Evolutionary conservation across 2,113 vertebrate species (phyloP).

Genomic region (Silurus glanis): DNA sequence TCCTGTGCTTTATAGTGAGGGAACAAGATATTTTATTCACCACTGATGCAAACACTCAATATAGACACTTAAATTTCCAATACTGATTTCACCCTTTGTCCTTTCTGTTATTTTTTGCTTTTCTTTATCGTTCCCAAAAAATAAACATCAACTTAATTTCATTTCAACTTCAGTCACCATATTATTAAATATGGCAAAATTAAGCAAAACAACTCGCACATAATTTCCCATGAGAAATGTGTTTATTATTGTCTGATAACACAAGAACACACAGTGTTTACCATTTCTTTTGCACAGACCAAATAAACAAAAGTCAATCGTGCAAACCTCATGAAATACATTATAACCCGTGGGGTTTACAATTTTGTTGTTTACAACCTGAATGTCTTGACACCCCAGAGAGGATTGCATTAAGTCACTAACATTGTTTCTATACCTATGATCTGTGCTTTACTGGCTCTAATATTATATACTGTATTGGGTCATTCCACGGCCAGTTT

Average conservation of each 20-base stretch:
- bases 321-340: slow-evolving; percentile 76
- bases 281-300: slow-evolving; percentile 76
- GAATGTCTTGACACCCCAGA: slow-evolving; percentile 74
- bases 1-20: not conserved
- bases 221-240: not conserved
- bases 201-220: not conserved
- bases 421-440: slow-evolving; percentile 56
- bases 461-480: not conserved
- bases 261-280: slow-evolving; percentile 78
- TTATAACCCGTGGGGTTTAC: slow-evolving; percentile 79
- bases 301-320: slow-evolving; percentile 74
- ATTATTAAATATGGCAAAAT: not conserved
- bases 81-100: not conserved
- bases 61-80: not conserved
- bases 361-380: slow-evolving; percentile 77
- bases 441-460: slow-evolving; percentile 62
- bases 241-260: slow-evolving; percentile 31
- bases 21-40: not conserved
- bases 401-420: slow-evolving; percentile 75
- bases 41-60: not conserved
- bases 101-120: not conserved
- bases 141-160: not conserved
- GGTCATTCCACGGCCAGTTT: not conserved
- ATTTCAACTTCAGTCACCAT: not conserved
- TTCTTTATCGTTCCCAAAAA: not conserved